Percentiles rank a stretch among this genome's conserved stretches.
Conservation (phyloP, 2,888 invertebrate species). For the Lobophora halterata region DNA sequence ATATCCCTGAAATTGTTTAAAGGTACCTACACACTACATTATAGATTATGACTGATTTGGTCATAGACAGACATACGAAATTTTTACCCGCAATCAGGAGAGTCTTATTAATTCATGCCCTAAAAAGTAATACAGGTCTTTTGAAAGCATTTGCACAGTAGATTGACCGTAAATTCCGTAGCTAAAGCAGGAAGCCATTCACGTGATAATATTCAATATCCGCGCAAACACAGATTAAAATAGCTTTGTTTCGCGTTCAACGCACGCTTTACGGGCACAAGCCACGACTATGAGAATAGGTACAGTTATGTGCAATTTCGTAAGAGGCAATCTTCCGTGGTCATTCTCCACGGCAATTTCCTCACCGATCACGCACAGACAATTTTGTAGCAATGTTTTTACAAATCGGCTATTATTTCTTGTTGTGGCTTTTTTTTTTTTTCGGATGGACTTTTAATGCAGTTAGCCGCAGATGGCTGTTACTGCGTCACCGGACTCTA, state of each 20-base stretch:
- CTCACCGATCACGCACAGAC: conserved; percentile 16
- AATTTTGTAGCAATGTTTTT: conserved; percentile 9
- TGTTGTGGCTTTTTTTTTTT: too few species aligned
- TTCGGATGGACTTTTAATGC: too few species aligned
- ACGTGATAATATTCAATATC: conserved; percentile 10
- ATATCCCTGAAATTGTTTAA: too few species aligned
- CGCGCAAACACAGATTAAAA: conserved; percentile 11
- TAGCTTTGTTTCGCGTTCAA: conserved; percentile 23
- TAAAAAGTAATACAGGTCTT: too few species aligned
- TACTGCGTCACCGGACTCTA: too few species aligned
- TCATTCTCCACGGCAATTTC: conserved; percentile 15
- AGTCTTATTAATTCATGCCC: too few species aligned
- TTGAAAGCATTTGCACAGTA: conserved; percentile 1
- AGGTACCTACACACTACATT: too few species aligned
- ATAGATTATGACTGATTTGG: too few species aligned
- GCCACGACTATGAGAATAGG: conserved; percentile 16
- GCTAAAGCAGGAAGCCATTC: conserved; percentile 4
- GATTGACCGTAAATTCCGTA: background rate
- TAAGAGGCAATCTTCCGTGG: conserved; percentile 23
- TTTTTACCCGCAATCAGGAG: too few species aligned
- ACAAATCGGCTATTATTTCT: conserved; percentile 3
- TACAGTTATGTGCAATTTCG: conserved; percentile 24
- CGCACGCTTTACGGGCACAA: conserved; percentile 22
- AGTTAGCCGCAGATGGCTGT: too few species aligned
- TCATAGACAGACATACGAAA: too few species aligned